Evolutionary conservation across 2,113 vertebrate genomes (phyloP), one percentile per base, ranked within the genome.

Genomic region (Stomatorhinus ivindoensis): DNA sequence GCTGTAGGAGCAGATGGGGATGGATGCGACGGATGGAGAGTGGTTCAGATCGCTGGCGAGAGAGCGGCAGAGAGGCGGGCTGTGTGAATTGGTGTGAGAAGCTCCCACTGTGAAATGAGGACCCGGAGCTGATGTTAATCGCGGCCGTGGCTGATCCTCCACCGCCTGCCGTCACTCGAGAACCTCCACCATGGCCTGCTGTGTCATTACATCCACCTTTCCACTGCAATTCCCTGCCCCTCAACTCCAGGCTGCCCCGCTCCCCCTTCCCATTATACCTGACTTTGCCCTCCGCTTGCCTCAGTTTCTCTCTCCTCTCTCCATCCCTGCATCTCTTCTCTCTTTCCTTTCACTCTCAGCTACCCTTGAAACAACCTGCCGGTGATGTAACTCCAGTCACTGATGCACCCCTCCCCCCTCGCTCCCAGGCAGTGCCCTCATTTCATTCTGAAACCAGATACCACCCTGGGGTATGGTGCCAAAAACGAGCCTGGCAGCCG

Each of bases 341-440:
- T 46, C 42, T 84, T 24, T 84, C 44, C 17, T 84, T 47, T 84
- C 82, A 46, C 82, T 47, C 82, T 46, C 82, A 84, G 92, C 90
- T 93, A 93, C 91, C 93, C 93, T 93, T 93, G 92, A 94, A 92
- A 93, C 93, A 93, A 93, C 92, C 93, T 35, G 89, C 92, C 90
- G 90, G 91, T 90, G 89, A 94, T 93, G 90, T 94, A 93, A 93
- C 94, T 94, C 94, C 94, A 94, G 94, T 95, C 93, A 93, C 91
- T 21, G 27, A 61, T 69, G 47, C 73, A 53, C n/a, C 46, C 46
- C 39, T 76, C 88, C 87, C 61, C 55, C 35, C 58, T 31, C 3
- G 8, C 13, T 27, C 85, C 48, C 46, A 44, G 44, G 39, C 58
- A 13, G 10, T 87, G 85, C 65, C 48, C 73, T 87, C 51, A 35